Evolutionary conservation across 2,113 vertebrate species (phyloP).

Genomic region (Prionailurus viverrinus): DNA sequence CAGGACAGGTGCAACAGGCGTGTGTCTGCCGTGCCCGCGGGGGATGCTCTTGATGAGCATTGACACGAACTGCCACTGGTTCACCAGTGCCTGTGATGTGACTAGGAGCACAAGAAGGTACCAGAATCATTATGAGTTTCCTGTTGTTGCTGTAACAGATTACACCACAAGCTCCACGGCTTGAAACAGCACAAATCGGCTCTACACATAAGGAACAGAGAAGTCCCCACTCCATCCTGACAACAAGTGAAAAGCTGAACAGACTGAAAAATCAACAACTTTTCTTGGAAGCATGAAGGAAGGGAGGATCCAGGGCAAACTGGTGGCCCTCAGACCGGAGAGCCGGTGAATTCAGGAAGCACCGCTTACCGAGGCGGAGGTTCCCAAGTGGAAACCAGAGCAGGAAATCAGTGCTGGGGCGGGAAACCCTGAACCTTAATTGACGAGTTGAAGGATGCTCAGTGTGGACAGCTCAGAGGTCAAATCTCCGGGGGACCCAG

Average conservation of each 20-base stretch:
- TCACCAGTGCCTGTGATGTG: background rate
- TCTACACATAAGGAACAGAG: background rate
- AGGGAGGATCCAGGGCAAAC: background rate
- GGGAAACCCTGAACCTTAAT: no score
- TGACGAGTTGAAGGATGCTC: background rate
- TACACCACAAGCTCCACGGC: background rate
- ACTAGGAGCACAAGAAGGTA: background rate
- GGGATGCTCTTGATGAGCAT: background rate
- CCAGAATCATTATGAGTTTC: background rate
- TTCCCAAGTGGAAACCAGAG: background rate
- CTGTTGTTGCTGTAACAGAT: background rate
- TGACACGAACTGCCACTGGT: background rate
- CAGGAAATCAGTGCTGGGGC: background rate
- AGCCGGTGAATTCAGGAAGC: background rate
- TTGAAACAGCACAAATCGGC: background rate
- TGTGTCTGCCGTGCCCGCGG: rapidly evolving
- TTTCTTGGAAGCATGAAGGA: background rate
- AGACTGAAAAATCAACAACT: background rate
- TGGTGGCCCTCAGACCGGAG: background rate
- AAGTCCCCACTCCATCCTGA: background rate
- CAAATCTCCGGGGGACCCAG: background rate
- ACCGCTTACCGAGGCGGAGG: background rate
- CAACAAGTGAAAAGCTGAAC: background rate
- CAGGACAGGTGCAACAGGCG: background rate
- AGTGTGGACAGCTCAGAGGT: background rate